phyloP scores from a whole-genome alignment of 2,888 invertebrate species.

The Xylocampa areola region DNA sequence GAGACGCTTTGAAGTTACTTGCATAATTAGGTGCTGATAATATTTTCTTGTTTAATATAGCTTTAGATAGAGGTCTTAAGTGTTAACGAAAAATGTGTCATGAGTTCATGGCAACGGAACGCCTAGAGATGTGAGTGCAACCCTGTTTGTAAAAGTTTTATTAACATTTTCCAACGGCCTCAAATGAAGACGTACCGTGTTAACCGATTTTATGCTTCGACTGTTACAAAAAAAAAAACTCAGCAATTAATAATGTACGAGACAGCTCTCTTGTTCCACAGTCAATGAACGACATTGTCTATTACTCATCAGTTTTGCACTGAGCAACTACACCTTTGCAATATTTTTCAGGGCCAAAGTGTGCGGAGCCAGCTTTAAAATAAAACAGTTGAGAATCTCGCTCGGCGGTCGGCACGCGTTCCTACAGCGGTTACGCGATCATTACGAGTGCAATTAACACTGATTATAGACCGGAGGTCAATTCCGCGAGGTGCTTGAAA shows the following conservation, averaged over 20 bases:
- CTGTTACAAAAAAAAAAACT: slow-evolving; percentile 56
- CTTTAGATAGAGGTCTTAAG: slow-evolving; percentile 28
- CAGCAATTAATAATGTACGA: slow-evolving; percentile 61
- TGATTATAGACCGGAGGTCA: slow-evolving; percentile 58
- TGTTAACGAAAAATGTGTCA: slow-evolving; percentile 14
- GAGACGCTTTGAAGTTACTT: slow-evolving; percentile 9
- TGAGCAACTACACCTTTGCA: slow-evolving; percentile 77
- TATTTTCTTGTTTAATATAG: slow-evolving; percentile 26
- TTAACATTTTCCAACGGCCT: slow-evolving; percentile 29
- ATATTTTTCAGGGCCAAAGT: slow-evolving; percentile 83
- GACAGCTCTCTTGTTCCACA: slow-evolving; percentile 62
- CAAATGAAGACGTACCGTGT: slow-evolving; percentile 35
- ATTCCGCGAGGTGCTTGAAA: slow-evolving; percentile 46
- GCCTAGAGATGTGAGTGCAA: background rate
- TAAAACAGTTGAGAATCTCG: slow-evolving; percentile 86
- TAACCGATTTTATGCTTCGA: slow-evolving; percentile 57
- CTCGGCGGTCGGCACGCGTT: slow-evolving; percentile 78
- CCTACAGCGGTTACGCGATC: slow-evolving; percentile 65
- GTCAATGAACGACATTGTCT: slow-evolving; percentile 82
- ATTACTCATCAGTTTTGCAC: slow-evolving; percentile 73
- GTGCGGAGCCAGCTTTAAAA: slow-evolving; percentile 81
- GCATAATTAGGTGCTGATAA: slow-evolving; percentile 33
- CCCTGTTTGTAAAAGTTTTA: background rate
- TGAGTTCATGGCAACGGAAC: slow-evolving; percentile 6
- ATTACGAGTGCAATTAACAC: slow-evolving; percentile 73